Conservation (phyloP, 2,797 vertebrate species). For the Xenops minutus region DNA sequence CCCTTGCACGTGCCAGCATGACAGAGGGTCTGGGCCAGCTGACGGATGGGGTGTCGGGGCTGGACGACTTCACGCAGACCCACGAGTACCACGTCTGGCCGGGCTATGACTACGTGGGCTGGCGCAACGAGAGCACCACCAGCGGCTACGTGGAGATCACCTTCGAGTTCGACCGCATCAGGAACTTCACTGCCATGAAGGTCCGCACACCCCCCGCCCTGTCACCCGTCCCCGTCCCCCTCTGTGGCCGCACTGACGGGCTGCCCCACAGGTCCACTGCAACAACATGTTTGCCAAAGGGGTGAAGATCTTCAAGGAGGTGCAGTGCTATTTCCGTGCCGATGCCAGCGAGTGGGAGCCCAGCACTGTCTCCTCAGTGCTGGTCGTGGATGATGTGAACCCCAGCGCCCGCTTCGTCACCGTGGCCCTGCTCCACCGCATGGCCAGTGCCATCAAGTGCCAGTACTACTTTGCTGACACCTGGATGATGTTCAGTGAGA, state of each 20-base stretch:
- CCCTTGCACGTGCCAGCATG: conserved; percentile 79
- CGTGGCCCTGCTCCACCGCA: conserved; percentile 89
- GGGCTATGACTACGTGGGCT: conserved; percentile 95
- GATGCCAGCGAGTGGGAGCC: conserved; percentile 90
- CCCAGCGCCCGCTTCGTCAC: conserved; percentile 92
- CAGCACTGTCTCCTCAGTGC: conserved; percentile 80
- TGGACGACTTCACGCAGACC: conserved; percentile 91
- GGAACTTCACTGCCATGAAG: conserved; percentile 98
- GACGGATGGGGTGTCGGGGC: conserved; percentile 91
- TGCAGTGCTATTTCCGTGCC: conserved; percentile 90
- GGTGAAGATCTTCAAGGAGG: conserved; percentile 92
- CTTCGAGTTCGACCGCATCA: conserved; percentile 93
- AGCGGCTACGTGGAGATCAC: conserved; percentile 90
- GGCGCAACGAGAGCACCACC: conserved; percentile 89
- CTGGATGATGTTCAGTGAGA: conserved; percentile 99
- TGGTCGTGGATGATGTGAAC: conserved; percentile 86
- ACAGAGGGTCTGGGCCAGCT: conserved; percentile 95
- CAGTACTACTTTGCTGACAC: conserved; percentile 93
- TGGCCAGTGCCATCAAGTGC: conserved; percentile 96
- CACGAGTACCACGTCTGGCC: conserved; percentile 93
- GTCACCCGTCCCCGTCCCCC: accelerated
- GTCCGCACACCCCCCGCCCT: conserved; percentile 33
- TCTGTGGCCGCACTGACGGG: background rate
- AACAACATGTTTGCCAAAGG: conserved; percentile 93
- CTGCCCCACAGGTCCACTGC: conserved; percentile 88